These are phyloP conservation scores for Allolobophora icterica DNA, from an alignment of 2,888 invertebrate genomes.

Conservation along the genomic window DNA sequence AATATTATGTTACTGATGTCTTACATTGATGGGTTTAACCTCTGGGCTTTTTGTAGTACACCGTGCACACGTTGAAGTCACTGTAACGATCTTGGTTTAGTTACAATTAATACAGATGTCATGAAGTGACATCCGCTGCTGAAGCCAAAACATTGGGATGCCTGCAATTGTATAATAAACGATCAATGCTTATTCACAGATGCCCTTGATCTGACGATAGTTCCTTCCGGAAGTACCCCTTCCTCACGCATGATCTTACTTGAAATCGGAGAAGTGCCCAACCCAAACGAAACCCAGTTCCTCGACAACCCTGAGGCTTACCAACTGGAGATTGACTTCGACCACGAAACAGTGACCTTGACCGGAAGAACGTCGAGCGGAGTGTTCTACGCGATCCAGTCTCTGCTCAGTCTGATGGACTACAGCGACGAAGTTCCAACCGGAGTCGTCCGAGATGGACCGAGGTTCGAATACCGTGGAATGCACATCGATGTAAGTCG, in stretches of 20 bases:
- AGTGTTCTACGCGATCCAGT: conserved; percentile 43
- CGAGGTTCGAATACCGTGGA: conserved; percentile 47
- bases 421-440: conserved; percentile 8
- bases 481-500: conserved; percentile 60
- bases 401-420: conserved; percentile 38
- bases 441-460: conserved; percentile 33
- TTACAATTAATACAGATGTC: no score
- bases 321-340: conserved; percentile 19
- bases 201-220: conserved; percentile 25
- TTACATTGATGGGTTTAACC: no score
- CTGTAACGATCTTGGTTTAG: no score
- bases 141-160: no score
- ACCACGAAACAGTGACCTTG: not conserved
- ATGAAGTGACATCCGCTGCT: no score
- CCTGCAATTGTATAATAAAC: no score
- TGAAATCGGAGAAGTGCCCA: not conserved
- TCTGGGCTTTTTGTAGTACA: no score
- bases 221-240: not conserved
- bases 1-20: no score
- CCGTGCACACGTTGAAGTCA: no score
- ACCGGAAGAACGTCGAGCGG: conserved; percentile 28
- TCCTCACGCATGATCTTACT: conserved; percentile 1
- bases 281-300: conserved; percentile 18
- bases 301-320: not conserved
- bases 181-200: not conserved